Evolutionary conservation across 2,888 invertebrate species (phyloP), one percentile per base, ranked within the genome.

Genomic region (Sacculina carcini): DNA sequence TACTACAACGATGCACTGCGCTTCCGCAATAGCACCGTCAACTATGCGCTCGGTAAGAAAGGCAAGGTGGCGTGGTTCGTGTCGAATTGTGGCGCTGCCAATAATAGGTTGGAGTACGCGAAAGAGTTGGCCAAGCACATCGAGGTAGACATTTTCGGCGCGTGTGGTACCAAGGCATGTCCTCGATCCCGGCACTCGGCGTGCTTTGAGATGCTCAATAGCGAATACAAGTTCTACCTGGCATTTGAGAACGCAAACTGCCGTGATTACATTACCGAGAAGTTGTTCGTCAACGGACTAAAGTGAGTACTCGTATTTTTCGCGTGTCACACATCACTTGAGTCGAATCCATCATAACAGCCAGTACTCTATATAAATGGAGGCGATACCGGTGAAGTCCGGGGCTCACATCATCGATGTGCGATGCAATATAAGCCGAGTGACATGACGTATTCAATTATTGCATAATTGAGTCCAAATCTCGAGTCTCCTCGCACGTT

Each of bases 171-270:
- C 21, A 73, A 79, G 57, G 77, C 78, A 62, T 92, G 90, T 63
- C 79, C 89, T 0, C 74, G 89, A 47, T 76, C 77, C 48, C 62
- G 66, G 49, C 71, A 75, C 16, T 78, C 81, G 61, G 76, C 78
- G 62, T 94, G 92, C 63, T 81, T 89, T 62, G 80, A 85, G 53
- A 79, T 87, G 73, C 73, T 92, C 52, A 81, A 86, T 63, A 78
- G 73, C 55, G 85, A 90, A 58, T 94, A 94, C 70, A 92, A 92
- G 66, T 94, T 92, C 69, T 94, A 94, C 65, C 73, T 94, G 59
- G 85, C 92, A 1, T 94, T 94, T 63, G 94, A 94, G 66, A 94
- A 94, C 66, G 90, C 90, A 29, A 92, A 92, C 62, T 94, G 94
- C 66, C 74, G 77, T 53, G 90, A 92, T 66, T 94, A 94, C 63